Percentiles rank a stretch among this genome's conserved stretches.
phyloP scores from a whole-genome alignment of 2,888 invertebrate genomes.

The Shargacucullia verbasci region DNA sequence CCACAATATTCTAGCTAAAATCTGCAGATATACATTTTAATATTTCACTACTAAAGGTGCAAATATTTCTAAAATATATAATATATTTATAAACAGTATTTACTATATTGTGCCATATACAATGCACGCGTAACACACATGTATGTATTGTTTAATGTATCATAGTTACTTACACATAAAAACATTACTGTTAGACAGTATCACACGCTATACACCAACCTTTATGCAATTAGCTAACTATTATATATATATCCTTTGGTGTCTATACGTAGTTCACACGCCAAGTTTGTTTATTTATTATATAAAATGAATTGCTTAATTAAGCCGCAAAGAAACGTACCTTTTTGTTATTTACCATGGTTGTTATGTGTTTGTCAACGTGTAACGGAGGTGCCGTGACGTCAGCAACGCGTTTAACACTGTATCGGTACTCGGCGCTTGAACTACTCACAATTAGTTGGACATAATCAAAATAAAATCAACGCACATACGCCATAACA shows the following conservation, averaged over 20 bases:
- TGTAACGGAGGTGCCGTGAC: conserved; percentile 18
- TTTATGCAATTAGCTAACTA: conserved; percentile 79
- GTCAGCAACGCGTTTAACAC: conserved; percentile 22
- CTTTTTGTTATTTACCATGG: conserved; percentile 26
- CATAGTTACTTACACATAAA: conserved; percentile 81
- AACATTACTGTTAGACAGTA: conserved; percentile 87
- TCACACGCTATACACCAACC: conserved; percentile 84
- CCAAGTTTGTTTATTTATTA: conserved; percentile 64
- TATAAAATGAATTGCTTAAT: conserved; percentile 43
- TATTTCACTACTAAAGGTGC: conserved; percentile 87
- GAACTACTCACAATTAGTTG: conserved; percentile 75
- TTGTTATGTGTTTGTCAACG: conserved; percentile 19
- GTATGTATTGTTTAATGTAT: conserved; percentile 69
- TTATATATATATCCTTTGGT: conserved; percentile 76
- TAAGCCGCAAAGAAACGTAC: conserved; percentile 54
- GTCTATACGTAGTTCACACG: conserved; percentile 81
- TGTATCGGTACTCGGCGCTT: conserved; percentile 69
- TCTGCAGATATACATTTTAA: conserved; percentile 86
- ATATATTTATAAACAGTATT: conserved; percentile 84
- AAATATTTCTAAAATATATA: conserved; percentile 89
- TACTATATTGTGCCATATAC: conserved; percentile 86
- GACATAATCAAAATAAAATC: conserved; percentile 80
- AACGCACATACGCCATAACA: conserved; percentile 85
- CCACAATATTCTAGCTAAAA: conserved; percentile 81
- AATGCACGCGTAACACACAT: conserved; percentile 86